Evolutionary conservation across 2,888 invertebrate genomes (phyloP).

Genomic region (Syrphus vitripennis): DNA sequence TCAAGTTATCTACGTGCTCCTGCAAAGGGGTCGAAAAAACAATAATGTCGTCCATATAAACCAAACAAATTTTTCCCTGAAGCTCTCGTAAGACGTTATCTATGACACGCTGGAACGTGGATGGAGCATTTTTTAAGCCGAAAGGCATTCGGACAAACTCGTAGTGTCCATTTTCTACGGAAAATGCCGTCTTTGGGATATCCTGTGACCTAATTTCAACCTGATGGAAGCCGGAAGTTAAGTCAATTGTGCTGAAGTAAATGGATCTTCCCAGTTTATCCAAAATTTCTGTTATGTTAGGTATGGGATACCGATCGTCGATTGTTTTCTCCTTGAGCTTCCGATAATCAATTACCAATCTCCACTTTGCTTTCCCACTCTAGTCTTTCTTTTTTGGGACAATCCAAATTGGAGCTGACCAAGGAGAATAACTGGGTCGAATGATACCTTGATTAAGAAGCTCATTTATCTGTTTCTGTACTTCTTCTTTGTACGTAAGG

Average conservation of each 20-base stretch:
- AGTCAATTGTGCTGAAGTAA: too few relatives aligned
- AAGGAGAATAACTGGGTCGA: background rate
- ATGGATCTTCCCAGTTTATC: too few relatives aligned
- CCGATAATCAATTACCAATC: too few relatives aligned
- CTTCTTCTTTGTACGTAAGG: background rate
- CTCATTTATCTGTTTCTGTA: background rate
- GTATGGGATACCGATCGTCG: too few relatives aligned
- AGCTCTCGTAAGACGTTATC: conserved; percentile 35
- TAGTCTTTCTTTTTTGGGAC: too few relatives aligned
- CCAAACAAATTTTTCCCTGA: conserved; percentile 42
- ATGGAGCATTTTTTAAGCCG: conserved; percentile 31
- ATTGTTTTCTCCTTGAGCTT: too few relatives aligned
- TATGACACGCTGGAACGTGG: background rate
- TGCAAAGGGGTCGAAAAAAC: background rate
- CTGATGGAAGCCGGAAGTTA: too few relatives aligned
- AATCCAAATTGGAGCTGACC: too few relatives aligned
- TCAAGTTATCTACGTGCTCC: background rate
- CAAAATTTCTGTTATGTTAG: too few relatives aligned
- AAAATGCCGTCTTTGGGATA: background rate
- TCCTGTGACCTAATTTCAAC: too few relatives aligned
- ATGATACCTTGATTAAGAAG: background rate
- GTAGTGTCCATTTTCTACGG: background rate
- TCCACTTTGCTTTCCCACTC: too few relatives aligned
- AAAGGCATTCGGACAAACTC: conserved; percentile 23
- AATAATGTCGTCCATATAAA: background rate